Conservation (phyloP, 2,888 invertebrate genomes). For the Malthinus seriepunctatus region DNA sequence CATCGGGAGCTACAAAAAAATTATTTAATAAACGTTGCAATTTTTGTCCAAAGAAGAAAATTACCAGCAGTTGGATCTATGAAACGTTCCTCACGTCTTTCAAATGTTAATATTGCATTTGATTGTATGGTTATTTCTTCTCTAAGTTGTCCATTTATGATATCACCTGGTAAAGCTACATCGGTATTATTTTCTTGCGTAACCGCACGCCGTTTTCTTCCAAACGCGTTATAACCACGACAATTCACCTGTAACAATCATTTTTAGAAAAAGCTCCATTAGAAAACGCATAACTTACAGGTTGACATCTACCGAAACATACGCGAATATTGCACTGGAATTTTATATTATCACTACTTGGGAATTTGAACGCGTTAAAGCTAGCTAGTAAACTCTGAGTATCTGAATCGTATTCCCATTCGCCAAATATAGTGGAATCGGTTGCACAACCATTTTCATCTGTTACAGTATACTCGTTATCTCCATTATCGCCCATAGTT, state of each 20-base stretch:
- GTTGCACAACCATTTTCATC: conserved; percentile 94
- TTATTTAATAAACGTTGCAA: background rate
- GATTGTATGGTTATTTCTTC: conserved; percentile 94
- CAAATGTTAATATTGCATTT: conserved; percentile 88
- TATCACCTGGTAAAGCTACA: conserved; percentile 61
- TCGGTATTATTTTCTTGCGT: conserved; percentile 62
- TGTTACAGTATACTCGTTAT: conserved; percentile 90
- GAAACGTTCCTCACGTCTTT: conserved; percentile 79
- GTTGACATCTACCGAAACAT: conserved; percentile 94
- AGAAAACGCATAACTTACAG: conserved; percentile 62
- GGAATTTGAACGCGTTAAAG: conserved; percentile 95
- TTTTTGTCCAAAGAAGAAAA: background rate
- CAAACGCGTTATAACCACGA: conserved; percentile 87
- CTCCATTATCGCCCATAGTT: conserved; percentile 84
- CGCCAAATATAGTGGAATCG: conserved; percentile 89
- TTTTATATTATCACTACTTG: conserved; percentile 89
- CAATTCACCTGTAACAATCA: conserved; percentile 74
- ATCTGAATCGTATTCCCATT: conserved; percentile 89
- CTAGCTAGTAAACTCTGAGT: conserved; percentile 83
- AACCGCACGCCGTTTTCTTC: conserved; percentile 74
- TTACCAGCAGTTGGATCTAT: conserved; percentile 79
- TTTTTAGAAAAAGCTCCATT: background rate
- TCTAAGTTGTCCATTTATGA: conserved; percentile 77
- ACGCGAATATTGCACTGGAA: conserved; percentile 96
- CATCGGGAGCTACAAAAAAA: conserved; percentile 55